Percentiles rank a stretch among this genome's conserved stretches.
These are phyloP conservation scores for Orius laevigatus DNA, from an alignment of 1,140 invertebrate species.

Conservation along the genomic window DNA sequence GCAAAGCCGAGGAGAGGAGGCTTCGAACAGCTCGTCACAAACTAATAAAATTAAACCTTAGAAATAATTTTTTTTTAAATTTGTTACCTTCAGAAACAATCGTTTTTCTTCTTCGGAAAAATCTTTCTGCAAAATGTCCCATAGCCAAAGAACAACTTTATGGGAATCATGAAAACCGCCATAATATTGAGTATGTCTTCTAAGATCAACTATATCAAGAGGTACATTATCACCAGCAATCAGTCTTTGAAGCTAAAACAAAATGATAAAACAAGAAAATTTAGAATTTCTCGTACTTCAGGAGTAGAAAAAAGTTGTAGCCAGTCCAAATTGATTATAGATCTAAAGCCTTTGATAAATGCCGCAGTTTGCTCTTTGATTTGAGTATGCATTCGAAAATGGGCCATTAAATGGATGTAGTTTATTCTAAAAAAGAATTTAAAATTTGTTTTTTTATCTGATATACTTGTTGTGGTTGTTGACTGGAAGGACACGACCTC, in stretches of 20 bases:
- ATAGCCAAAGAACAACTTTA: conserved; percentile 93
- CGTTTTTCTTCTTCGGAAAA: conserved; percentile 81
- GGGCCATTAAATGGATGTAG: conserved; percentile 97
- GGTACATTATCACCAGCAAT: conserved; percentile 85
- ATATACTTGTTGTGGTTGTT: conserved; percentile 98
- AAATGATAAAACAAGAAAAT: neutral
- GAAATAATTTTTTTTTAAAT: neutral
- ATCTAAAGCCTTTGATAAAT: conserved; percentile 90
- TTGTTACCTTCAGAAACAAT: conserved; percentile 72
- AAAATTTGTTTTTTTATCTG: conserved; percentile 25
- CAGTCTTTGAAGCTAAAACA: conserved; percentile 56
- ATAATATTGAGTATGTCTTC: conserved; percentile 93
- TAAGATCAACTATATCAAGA: conserved; percentile 77
- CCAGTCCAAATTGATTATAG: conserved; percentile 92
- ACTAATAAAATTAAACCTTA: conserved; percentile 38
- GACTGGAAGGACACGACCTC: conserved; percentile 80
- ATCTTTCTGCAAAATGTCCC: conserved; percentile 95
- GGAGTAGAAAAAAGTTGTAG: conserved; percentile 89
- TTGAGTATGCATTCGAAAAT: conserved; percentile 94
- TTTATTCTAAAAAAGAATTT: conserved; percentile 53
- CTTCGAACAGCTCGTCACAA: conserved; percentile 97
- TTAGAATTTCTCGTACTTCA: conserved; percentile 44
- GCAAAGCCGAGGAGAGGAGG: conserved; percentile 94
- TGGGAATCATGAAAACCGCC: conserved; percentile 98
- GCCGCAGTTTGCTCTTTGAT: conserved; percentile 91